Base-by-base conservation (phyloP, 1,140 invertebrate genomes). In the Liolophura sinensis region DNA sequence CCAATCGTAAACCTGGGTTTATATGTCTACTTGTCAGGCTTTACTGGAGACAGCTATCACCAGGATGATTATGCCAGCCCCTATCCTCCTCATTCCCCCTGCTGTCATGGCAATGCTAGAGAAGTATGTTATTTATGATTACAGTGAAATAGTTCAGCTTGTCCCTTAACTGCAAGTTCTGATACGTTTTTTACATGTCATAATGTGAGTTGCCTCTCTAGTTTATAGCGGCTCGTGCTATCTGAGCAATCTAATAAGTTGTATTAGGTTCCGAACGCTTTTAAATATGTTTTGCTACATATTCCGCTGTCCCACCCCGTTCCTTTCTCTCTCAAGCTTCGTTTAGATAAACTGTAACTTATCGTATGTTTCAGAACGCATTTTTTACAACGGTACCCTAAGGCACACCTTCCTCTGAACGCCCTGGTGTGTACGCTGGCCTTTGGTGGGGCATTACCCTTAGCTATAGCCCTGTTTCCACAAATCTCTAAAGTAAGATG, bases 401-500 rank as follows among this genome's bases (percentile, higher is more conserved):
- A 72, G 51, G 64, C 77, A 20, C 79, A 84, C 68, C 67, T 85
- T 54, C 83, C 84, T 18, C 61, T 83, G 18, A 84, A 85, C 74
- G 78, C 84, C 56, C 12, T 78, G 14, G 77, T 84, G n/a, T 77
- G 75, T 47, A 83, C 82, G 0, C 5, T 79, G 22, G 69, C 79
- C n/a, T 86, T 86, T 78, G 84, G 77, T 1, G 68, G 76, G 49
- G 84, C 84, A 14, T 72, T 86, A 31, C 85, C 85, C 27, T 73
- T 83, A 15, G 81, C 82, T 15, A 84, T 85, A 50, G 83, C 84
- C 4, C 57, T 85, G 12, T 86, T 85, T 65, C 84, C 85, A n/a
- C 84, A 86, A 66, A 74, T 80, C 61, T 82, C 80, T 25, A 49
- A 77, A 62, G 83, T 85, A 78, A 74, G 70, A 72, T 31, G 59